A percentile compares a stretch with the other conserved stretches of the same genome.
Evolutionary conservation across 2,113 vertebrate genomes (phyloP).

Genomic region (Hymenochirus boettgeri): DNA sequence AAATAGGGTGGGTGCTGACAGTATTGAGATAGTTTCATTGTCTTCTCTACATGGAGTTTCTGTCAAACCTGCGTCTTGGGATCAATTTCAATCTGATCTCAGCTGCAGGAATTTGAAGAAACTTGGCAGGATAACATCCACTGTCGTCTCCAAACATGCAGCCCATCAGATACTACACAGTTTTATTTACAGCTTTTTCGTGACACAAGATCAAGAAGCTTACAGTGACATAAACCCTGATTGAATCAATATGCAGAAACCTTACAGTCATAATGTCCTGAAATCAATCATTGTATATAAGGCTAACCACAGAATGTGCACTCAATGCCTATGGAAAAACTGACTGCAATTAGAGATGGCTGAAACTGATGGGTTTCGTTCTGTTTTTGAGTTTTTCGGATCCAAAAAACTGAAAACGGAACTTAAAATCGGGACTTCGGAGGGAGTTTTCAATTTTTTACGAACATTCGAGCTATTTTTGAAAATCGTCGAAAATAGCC

Average conservation of each 20-base stretch:
- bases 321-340: too few species aligned
- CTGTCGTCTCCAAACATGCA: conserved; percentile 19
- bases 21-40: conserved; percentile 9
- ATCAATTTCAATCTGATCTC: conserved; percentile 30
- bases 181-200: conserved; percentile 44
- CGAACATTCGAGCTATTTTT: too few species aligned
- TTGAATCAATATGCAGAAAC: conserved; percentile 32
- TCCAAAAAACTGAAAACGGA: too few species aligned
- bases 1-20: conserved; percentile 34
- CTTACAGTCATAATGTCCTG: neutral
- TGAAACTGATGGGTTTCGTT: too few species aligned
- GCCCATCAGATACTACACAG: conserved; percentile 33
- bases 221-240: conserved; percentile 37
- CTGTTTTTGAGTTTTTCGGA: too few species aligned
- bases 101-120: conserved; percentile 23
- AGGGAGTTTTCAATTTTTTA: too few species aligned
- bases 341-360: too few species aligned
- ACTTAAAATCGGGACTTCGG: too few species aligned
- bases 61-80: conserved; percentile 16
- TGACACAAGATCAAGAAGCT: conserved; percentile 31
- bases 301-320: too few species aligned
- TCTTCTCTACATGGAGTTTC: conserved; percentile 35
- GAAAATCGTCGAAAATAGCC: too few species aligned
- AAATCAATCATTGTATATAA: too few species aligned
- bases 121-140: conserved; percentile 26